Evolutionary conservation across 2,797 vertebrate species (phyloP).

Genomic region (Sciurus vulgaris): DNA sequence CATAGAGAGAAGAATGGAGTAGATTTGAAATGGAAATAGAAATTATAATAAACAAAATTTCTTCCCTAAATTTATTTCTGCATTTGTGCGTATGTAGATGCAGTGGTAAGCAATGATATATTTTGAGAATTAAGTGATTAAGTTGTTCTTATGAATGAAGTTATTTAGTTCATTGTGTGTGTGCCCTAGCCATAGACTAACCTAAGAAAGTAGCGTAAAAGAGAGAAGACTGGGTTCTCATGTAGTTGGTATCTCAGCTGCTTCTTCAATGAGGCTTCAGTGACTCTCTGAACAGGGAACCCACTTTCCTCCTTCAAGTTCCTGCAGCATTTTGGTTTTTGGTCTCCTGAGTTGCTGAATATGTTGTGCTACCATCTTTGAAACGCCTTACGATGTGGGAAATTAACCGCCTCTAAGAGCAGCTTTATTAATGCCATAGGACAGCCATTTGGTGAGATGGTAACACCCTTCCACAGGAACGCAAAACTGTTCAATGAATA

Average conservation of each 20-base stretch:
- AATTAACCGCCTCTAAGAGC: neutral
- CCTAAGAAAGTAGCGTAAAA: neutral
- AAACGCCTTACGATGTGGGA: neutral
- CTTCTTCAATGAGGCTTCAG: neutral
- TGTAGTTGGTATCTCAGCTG: neutral
- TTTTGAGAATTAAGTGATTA: slow-evolving; percentile 31
- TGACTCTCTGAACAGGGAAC: neutral
- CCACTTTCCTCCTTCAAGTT: neutral
- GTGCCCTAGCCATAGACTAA: neutral
- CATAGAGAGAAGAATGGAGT: neutral
- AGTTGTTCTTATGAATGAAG: neutral
- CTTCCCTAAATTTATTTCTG: neutral
- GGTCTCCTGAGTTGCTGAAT: neutral
- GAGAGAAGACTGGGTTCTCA: neutral
- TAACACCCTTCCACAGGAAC: neutral
- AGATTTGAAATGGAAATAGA: neutral
- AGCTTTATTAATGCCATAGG: neutral
- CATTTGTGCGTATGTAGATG: neutral
- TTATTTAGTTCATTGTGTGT: neutral
- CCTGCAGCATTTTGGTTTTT: neutral
- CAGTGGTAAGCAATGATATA: neutral
- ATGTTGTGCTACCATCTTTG: rapidly evolving
- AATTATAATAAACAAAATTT: neutral
- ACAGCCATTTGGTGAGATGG: neutral
- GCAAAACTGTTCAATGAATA: neutral